A percentile compares a stretch with the other conserved stretches of the same genome.
Conservation (phyloP, 2,113 vertebrate species). For the Emberiza fucata region DNA sequence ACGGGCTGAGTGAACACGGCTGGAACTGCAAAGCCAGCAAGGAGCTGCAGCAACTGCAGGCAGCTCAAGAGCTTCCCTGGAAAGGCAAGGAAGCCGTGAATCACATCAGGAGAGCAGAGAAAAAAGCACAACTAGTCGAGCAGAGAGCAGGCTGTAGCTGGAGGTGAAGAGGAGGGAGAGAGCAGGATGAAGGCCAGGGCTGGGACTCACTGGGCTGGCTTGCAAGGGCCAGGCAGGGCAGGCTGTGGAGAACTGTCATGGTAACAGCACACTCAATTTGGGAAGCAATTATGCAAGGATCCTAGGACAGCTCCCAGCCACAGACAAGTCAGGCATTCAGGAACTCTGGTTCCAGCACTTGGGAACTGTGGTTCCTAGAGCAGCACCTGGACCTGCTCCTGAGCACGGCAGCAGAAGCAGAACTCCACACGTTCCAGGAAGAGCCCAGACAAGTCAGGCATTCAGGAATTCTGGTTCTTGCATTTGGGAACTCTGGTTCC, state of each 20-base stretch:
- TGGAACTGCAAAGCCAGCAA: constrained; percentile 19
- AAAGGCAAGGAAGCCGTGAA: background rate
- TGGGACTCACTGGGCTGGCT: background rate
- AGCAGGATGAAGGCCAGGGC: background rate
- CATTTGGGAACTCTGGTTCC: background rate
- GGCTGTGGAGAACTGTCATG: background rate
- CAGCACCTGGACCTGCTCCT: too few relatives aligned
- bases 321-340: background rate
- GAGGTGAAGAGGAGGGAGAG: background rate
- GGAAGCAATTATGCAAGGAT: background rate
- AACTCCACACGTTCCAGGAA: background rate
- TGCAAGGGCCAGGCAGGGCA: background rate
- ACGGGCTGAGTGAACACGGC: background rate
- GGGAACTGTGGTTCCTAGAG: too few relatives aligned
- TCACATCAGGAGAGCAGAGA: background rate
- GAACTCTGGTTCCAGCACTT: too few relatives aligned
- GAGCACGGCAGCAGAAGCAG: background rate
- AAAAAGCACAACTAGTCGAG: background rate
- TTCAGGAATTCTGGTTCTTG: background rate
- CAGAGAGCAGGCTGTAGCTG: background rate
- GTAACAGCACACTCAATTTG: background rate
- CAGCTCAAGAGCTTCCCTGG: background rate
- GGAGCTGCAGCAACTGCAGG: background rate
- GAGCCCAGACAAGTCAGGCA: background rate
- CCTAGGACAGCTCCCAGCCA: background rate